Evolutionary conservation across 2,888 invertebrate species (phyloP).

Genomic region (Thecocarcelia acutangulata): DNA sequence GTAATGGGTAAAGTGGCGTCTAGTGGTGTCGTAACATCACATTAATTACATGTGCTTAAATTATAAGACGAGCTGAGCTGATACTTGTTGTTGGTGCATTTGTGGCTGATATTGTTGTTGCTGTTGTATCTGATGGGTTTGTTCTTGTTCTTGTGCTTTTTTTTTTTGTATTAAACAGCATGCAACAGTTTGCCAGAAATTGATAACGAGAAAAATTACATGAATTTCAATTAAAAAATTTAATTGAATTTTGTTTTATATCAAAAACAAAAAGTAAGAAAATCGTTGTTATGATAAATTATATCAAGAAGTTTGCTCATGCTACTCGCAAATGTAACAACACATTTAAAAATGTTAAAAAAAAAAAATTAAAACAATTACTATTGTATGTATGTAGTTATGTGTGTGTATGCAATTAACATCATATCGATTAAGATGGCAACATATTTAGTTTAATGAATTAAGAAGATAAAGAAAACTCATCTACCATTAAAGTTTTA

Average conservation of each 20-base stretch:
- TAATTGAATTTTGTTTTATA: slow-evolving; percentile 64
- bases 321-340: background rate
- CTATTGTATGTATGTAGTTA: too few species aligned
- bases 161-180: slow-evolving; percentile 41
- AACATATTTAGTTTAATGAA: too few species aligned
- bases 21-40: slow-evolving; percentile 72
- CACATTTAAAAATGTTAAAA: too few species aligned
- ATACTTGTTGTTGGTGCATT: slow-evolving; percentile 32
- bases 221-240: slow-evolving; percentile 66
- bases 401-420: too few species aligned
- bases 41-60: slow-evolving; percentile 70
- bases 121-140: slow-evolving; percentile 21
- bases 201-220: slow-evolving; percentile 65
- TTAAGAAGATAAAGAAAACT: too few species aligned
- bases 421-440: too few species aligned
- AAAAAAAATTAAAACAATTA: too few species aligned
- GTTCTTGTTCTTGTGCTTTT: too few species aligned
- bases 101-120: slow-evolving; percentile 15
- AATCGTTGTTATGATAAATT: slow-evolving; percentile 32
- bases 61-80: slow-evolving; percentile 61
- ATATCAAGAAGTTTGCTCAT: slow-evolving; percentile 9
- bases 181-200: slow-evolving; percentile 60
- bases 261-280: background rate
- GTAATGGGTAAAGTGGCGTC: slow-evolving; percentile 69
- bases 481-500: too few species aligned